Evolutionary conservation across 1,140 invertebrate species (phyloP).

Genomic region (Drosophila littoralis): DNA sequence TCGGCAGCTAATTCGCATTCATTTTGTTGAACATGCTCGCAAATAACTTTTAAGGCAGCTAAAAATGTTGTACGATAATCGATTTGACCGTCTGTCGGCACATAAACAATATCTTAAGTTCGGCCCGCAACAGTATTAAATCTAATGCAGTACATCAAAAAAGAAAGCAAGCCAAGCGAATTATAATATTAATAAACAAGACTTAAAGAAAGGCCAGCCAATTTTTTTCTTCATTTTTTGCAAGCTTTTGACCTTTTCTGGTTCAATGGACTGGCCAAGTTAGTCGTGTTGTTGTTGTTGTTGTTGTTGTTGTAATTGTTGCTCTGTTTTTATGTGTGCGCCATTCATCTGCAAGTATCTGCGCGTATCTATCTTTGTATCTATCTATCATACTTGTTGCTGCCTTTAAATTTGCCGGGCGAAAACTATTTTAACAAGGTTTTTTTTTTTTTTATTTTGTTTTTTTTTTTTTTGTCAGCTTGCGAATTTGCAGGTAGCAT

Average conservation of each 20-base stretch:
- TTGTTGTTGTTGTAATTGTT: constrained; percentile 11
- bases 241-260: constrained; percentile 71
- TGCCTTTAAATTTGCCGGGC: constrained; percentile 44
- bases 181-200: constrained; percentile 19
- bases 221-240: constrained; percentile 46
- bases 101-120: constrained; percentile 6
- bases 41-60: background rate
- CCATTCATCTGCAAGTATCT: constrained; percentile 50
- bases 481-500: constrained; percentile 38
- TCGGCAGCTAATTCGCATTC: constrained; percentile 14
- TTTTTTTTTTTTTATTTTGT: constrained; percentile 2
- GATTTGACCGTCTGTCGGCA: constrained; percentile 3
- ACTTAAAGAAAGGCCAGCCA: constrained; percentile 31
- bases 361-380: constrained; percentile 36
- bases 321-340: constrained; percentile 26
- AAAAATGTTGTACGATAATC: constrained; percentile 9
- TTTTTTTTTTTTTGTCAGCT: constrained; percentile 15
- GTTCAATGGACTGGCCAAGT: constrained; percentile 64
- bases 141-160: constrained; percentile 46
- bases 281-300: constrained; percentile 9
- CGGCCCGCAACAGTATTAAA: constrained; percentile 41
- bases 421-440: constrained; percentile 58
- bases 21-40: constrained; percentile 9
- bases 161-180: constrained; percentile 40
- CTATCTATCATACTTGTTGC: constrained; percentile 73